Evolutionary conservation across 2,797 vertebrate species (phyloP), one percentile per base, ranked within the genome.

Genomic region (Hirundo rustica): DNA sequence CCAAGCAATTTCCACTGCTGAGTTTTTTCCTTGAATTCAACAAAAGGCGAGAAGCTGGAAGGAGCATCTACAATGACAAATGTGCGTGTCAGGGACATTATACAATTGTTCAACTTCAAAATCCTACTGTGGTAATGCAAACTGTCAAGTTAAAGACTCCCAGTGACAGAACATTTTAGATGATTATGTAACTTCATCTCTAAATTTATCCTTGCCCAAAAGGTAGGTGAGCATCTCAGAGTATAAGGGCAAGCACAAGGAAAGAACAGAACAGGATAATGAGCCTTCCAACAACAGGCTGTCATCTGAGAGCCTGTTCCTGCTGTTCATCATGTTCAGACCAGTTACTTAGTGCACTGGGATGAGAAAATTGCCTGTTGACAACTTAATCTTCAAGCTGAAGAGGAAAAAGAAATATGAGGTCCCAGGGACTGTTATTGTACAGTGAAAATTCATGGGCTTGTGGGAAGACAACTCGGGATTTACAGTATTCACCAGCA

Each of bases 1-100:
- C 99, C 98, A 10, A 99, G 98, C 98, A 99, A 98, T 82, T 98
- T 99, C 99, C 99, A 99, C 94, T 99, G 99, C 96, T 99, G 99
- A 26, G 97, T 98, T 77, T 98, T 98, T 85, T 99, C 99, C 79
- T 97, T 97, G 97, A 99, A 99, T 92, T 99, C 99, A 91, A 99
- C 99, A 96, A 99, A 99, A 18, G 99, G 99, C 75, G 98, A 98
- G 93, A 99, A 99, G 80, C 98, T 99, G 91, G 98, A 98, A 64
- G 99, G 98, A 57, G 98, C 95, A 38, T 98, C 98, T 98, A 97
- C 96, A 98, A 97, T 16, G 36, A 77, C 34, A 96, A 62, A 91
- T 1, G 91, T 8, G 60, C 67, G 34, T 9, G 14, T 72, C 67
- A 87, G 75, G 42, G 77, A 60, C 32, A 40, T 18, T 27, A 36